A percentile compares a stretch with the other conserved stretches of the same genome.
Conservation (phyloP, 2,797 vertebrate genomes). For the Cetoscarus ocellatus region DNA sequence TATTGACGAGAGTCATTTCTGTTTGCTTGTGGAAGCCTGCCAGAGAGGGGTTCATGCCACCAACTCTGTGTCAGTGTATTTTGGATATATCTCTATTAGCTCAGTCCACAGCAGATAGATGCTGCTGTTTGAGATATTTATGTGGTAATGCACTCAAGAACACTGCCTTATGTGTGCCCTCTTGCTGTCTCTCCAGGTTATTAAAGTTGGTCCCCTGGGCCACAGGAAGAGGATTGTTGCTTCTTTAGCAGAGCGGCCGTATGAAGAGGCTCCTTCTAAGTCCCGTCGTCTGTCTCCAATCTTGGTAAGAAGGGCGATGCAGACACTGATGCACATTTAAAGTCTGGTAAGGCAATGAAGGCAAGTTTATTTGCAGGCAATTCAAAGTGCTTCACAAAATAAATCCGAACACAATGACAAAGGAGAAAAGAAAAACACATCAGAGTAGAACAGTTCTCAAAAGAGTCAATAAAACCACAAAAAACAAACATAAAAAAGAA, state of each 20-base stretch:
- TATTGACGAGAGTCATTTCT: constrained; percentile 81
- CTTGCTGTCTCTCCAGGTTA: constrained; percentile 84
- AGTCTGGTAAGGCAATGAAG: background rate
- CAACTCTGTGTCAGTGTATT: constrained; percentile 61
- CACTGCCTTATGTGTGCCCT: constrained; percentile 24
- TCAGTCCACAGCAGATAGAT: constrained; percentile 38
- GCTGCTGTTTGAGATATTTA: constrained; percentile 36
- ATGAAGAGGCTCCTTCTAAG: constrained; percentile 95
- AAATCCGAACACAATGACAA: too few relatives aligned
- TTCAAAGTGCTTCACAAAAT: too few relatives aligned
- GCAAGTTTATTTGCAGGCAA: too few relatives aligned
- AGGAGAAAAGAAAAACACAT: too few relatives aligned
- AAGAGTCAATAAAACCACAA: too few relatives aligned
- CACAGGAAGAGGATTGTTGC: constrained; percentile 97
- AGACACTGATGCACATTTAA: constrained; percentile 6
- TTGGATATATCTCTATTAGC: constrained; percentile 59
- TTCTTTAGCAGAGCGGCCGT: constrained; percentile 94
- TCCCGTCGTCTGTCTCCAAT: constrained; percentile 95
- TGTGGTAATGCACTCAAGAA: constrained; percentile 21
- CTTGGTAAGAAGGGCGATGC: constrained; percentile 81
- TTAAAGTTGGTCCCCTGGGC: constrained; percentile 94
- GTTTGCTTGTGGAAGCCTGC: constrained; percentile 71
- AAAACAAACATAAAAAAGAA: too few relatives aligned
- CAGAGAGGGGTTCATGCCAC: constrained; percentile 73
- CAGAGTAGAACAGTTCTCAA: too few relatives aligned